Evolutionary conservation across 2,113 vertebrate species (phyloP), one percentile per base, ranked within the genome.

Genomic region (Rhynchomys soricoides): DNA sequence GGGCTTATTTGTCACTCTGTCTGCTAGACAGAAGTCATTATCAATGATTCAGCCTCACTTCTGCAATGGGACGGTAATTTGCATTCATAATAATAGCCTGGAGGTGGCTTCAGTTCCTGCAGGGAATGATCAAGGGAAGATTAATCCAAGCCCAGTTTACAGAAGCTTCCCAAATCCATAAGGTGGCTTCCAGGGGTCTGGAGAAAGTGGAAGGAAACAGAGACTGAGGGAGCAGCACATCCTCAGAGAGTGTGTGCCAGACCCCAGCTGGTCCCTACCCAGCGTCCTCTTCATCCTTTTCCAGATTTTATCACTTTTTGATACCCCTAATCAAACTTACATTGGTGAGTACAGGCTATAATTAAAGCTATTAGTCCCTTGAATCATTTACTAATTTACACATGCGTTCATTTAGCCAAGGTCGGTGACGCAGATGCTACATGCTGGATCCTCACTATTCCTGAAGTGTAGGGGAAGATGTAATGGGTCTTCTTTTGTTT

Each of bases 51-150:
- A 19, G 82, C 43, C 0, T 16, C 90, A 10, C 19, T 9, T 85
- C 82, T 74, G 83, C 83, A 64, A 29, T 55, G 90, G 79, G 85
- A 24, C 62, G 52, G 59, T 87, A 89, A 96, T 95, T 95, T 34
- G 57, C 86, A 78, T 83, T 93, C 43, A 0, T 50, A 77, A 52
- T 66, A 48, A 73, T 7, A 52, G 74, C 95, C 91, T 64, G 78
- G 50, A 78, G 75, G 73, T 55, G 43, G 68, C 89, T 92, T 31
- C 16, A 11, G 78, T 22, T 77, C 93, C 93, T 71, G 13, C 89
- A 29, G 92, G 85, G 70, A 45, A 66, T 31, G 66, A 93, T 81
- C 91, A 16, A 59, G 90, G 66, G n/a, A 73, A 90, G 81, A 82
- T 52, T 40, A 75, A 82, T 7, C 74, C 40, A 0, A 16, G 19